phyloP scores from a whole-genome alignment of 37 sponge, comb jelly and placozoan genomes.

The Dysidea cf. avara region DNA sequence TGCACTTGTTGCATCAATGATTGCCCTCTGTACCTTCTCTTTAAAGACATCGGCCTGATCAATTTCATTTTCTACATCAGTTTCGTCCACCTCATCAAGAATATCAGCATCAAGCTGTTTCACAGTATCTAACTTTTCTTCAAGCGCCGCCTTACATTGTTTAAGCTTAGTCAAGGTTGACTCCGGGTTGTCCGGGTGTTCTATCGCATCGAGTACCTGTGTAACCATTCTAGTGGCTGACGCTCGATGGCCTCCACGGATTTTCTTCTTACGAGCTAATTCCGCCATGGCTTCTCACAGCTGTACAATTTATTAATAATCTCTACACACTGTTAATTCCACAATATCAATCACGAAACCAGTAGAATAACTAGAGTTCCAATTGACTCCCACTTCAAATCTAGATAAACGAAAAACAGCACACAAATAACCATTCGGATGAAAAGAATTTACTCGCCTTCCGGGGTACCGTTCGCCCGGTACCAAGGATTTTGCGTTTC shows the following conservation, averaged over 20 bases:
- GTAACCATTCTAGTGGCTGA: conserved; percentile 11
- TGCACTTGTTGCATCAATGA: neutral
- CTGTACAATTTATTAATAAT: too few species aligned
- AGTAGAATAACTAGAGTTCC: too few species aligned
- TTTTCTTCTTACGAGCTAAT: conserved; percentile 1
- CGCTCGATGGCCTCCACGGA: conserved; percentile 23
- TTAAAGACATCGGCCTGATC: conserved; percentile 25
- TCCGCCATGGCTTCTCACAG: too few species aligned
- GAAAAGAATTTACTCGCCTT: too few species aligned
- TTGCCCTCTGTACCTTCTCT: neutral
- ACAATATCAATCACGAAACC: too few species aligned
- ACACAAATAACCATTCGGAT: too few species aligned
- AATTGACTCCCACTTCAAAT: too few species aligned
- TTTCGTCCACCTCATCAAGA: neutral
- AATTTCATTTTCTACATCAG: conserved; percentile 13
- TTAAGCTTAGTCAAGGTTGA: neutral
- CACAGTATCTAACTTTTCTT: conserved; percentile 13
- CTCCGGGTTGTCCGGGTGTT: neutral
- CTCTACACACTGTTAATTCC: too few species aligned
- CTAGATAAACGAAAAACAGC: too few species aligned
- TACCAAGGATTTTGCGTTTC: too few species aligned
- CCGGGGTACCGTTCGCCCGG: too few species aligned
- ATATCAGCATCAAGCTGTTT: conserved; percentile 15
- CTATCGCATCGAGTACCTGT: neutral
- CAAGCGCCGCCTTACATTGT: neutral